A percentile compares a stretch with the other conserved stretches of the same genome.
These are phyloP conservation scores for Himalopsyche kuldschensis DNA, from an alignment of 2,888 invertebrate species.

Conservation along the genomic window DNA sequence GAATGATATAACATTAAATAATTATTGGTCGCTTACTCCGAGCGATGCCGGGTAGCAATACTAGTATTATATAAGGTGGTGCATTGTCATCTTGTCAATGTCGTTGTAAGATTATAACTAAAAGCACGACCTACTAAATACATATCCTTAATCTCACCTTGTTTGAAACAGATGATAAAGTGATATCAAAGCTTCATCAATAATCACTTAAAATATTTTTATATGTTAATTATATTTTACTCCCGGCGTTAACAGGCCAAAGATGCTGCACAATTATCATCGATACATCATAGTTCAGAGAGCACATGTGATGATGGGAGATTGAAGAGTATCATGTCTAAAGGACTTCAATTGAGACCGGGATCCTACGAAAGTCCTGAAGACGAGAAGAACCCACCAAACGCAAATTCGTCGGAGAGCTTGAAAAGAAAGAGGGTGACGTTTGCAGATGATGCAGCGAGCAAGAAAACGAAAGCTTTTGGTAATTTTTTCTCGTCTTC, in stretches of 20 bases:
- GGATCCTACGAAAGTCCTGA: neutral
- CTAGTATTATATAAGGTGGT: too few species aligned
- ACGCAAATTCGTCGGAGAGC: neutral
- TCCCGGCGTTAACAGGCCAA: neutral
- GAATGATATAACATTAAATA: too few species aligned
- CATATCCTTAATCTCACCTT: too few species aligned
- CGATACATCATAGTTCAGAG: neutral
- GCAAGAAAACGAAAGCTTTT: constrained; percentile 4
- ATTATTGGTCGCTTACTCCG: too few species aligned
- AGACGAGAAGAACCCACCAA: neutral
- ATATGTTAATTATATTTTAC: too few species aligned
- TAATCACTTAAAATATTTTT: too few species aligned
- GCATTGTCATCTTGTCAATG: too few species aligned
- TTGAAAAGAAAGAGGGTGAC: constrained; percentile 33
- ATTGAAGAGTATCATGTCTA: constrained; percentile 15
- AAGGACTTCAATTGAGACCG: neutral
- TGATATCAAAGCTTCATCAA: too few species aligned
- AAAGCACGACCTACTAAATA: too few species aligned
- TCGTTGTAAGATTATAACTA: too few species aligned
- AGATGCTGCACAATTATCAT: neutral
- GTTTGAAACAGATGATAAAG: too few species aligned
- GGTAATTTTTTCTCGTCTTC: neutral
- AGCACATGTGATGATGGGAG: neutral
- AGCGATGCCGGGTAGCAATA: too few species aligned
- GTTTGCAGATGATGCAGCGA: constrained; percentile 20